Percentiles rank a stretch among this genome's conserved stretches.
These are phyloP conservation scores for Hemicordylus capensis DNA, from an alignment of 2,113 vertebrate species.

Conservation along the genomic window DNA sequence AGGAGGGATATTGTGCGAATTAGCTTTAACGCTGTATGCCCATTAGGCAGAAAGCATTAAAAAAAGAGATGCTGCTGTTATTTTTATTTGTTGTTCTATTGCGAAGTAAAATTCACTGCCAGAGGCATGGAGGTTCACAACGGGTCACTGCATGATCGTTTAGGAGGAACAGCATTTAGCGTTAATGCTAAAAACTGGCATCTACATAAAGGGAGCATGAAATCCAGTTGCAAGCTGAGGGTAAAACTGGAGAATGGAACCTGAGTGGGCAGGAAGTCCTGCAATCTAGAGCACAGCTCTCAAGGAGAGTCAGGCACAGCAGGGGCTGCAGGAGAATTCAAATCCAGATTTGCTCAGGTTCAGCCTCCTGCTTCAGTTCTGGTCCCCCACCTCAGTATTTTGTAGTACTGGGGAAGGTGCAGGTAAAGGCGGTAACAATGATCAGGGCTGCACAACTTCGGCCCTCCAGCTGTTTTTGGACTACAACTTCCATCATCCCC, in stretches of 20 bases:
- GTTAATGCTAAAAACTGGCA: neutral
- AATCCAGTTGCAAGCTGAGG: neutral
- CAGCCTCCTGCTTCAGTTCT: no score
- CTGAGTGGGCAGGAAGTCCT: neutral
- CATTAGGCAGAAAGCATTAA: neutral
- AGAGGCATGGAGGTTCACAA: neutral
- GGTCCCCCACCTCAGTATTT: no score
- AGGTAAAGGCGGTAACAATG: neutral
- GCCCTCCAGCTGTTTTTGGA: no score
- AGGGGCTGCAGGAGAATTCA: neutral
- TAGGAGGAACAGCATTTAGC: neutral
- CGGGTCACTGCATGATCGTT: neutral
- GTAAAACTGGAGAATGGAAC: neutral
- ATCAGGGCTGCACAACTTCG: no score
- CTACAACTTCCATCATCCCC: no score
- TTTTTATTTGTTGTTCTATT: conserved; percentile 2
- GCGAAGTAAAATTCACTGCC: conserved; percentile 2
- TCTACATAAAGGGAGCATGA: neutral
- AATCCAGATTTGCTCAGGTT: neutral
- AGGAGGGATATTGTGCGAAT: conserved; percentile 1
- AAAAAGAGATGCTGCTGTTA: neutral
- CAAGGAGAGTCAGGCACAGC: neutral
- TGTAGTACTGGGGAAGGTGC: neutral
- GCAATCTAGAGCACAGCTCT: neutral
- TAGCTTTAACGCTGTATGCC: conserved; percentile 1